phyloP scores from a whole-genome alignment of 2,888 invertebrate genomes.

The Germaria angustata region DNA sequence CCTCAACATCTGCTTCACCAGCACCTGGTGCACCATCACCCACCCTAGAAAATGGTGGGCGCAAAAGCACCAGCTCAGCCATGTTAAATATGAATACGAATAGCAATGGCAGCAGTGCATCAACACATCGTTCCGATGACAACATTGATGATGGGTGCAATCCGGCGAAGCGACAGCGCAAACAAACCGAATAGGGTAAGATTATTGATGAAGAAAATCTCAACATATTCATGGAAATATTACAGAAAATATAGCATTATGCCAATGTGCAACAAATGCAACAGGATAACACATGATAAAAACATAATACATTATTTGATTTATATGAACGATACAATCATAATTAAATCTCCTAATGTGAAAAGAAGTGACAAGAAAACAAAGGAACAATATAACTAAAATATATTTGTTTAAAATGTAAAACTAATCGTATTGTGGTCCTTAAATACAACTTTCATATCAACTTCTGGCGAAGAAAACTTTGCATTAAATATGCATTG shows the following conservation, averaged over 20 bases:
- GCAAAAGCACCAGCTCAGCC: slow-evolving; percentile 73
- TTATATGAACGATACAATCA: neutral
- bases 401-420: slow-evolving; percentile 34
- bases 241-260: slow-evolving; percentile 67
- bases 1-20: slow-evolving; percentile 70
- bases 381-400: slow-evolving; percentile 20
- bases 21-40: slow-evolving; percentile 68
- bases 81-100: slow-evolving; percentile 68
- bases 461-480: slow-evolving; percentile 31
- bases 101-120: slow-evolving; percentile 60
- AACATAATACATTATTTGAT: slow-evolving; percentile 8
- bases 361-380: slow-evolving; percentile 11
- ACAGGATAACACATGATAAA: slow-evolving; percentile 60
- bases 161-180: slow-evolving; percentile 77
- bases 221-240: slow-evolving; percentile 65
- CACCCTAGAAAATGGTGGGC: slow-evolving; percentile 74
- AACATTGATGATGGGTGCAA: slow-evolving; percentile 75
- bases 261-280: slow-evolving; percentile 65
- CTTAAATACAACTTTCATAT: slow-evolving; percentile 51
- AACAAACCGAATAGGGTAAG: slow-evolving; percentile 76
- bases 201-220: slow-evolving; percentile 67
- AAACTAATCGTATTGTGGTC: slow-evolving; percentile 1
- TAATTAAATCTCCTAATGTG: neutral
- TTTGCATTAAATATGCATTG: neutral
- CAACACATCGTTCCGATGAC: slow-evolving; percentile 67